These are phyloP conservation scores for Hylia prasina DNA, from an alignment of 2,113 vertebrate species.

Conservation along the genomic window DNA sequence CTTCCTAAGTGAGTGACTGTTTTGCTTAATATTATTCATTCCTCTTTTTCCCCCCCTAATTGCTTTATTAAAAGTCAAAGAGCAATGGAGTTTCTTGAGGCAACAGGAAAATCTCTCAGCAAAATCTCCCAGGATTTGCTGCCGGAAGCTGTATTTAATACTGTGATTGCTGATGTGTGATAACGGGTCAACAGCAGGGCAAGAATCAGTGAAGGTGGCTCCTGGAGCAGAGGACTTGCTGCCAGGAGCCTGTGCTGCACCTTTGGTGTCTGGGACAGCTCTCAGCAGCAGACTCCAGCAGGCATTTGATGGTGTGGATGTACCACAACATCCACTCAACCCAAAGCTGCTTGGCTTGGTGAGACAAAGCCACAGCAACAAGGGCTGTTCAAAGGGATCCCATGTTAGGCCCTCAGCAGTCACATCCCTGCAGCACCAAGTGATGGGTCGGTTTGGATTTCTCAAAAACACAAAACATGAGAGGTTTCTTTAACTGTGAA, in stretches of 20 bases:
- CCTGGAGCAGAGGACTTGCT: background rate
- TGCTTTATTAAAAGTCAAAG: slow-evolving; percentile 37
- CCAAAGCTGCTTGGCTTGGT: background rate
- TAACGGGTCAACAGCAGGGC: background rate
- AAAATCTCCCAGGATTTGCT: slow-evolving; percentile 31
- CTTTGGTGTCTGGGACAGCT: background rate
- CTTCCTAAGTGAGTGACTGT: background rate
- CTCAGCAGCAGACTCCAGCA: background rate
- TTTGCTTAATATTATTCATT: background rate
- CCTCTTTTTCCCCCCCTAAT: background rate
- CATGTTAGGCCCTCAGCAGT: background rate
- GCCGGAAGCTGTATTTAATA: slow-evolving; percentile 21
- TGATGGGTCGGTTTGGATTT: background rate
- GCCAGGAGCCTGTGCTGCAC: background rate
- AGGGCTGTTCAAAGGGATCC: background rate
- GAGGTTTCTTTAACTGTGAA: background rate
- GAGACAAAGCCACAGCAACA: background rate
- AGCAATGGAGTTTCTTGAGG: slow-evolving; percentile 28
- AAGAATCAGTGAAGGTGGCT: fast-evolving
- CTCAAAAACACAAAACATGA: background rate
- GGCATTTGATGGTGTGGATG: background rate
- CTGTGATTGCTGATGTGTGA: background rate
- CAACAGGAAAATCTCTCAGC: background rate
- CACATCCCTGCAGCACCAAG: background rate
- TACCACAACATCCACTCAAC: background rate